Evolutionary conservation across 2,797 vertebrate species (phyloP), one percentile per base, ranked within the genome.

Genomic region (Petrocephalus sullivani): DNA sequence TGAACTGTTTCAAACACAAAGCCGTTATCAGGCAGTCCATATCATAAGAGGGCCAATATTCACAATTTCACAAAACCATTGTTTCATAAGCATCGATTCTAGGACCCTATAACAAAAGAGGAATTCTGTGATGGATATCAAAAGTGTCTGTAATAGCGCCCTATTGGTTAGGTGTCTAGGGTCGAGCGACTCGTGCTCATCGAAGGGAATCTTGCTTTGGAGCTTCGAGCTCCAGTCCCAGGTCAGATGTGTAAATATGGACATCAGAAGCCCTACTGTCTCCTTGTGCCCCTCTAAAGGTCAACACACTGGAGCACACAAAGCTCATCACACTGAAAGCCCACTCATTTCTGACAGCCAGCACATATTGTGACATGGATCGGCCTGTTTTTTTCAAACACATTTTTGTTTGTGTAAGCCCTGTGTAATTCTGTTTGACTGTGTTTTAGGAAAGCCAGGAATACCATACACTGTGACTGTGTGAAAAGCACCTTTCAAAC

Each of bases 401-500:
- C 49, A n/a, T 28, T 84, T 23, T 53, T 0, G 0, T 84, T 53
- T 28, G 82, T 0, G 19, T 53, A 54, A 83, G 19, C 51, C 67
- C 33, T 56, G 37, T 78, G 37, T n/a, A 19, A 12, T 53, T 83
- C 28, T 64, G 37, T 23, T 21, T 61, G 37, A 61, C 37, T 56
- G 53, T 53, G 16, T 33, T 28, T 57, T 23, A 57, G 37, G 28
- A 61, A n/a, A 87, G 46, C n/a, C n/a, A 49, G 14, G 46, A 21
- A 56, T 16, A 28, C 16, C 37, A 61, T 33, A 12, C 37, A 89
- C 41, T 33, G 21, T 21, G 53, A 21, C 71, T 53, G 54, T 83
- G 23, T 33, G 7, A 88, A 51, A 87, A 67, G 87, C 56, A 14
- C 5, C 84, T 87, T 49, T 33, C 33, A 90, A 84, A 56, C 88